phyloP scores from a whole-genome alignment of 2,888 invertebrate species.

The Polymixis lichenea region DNA sequence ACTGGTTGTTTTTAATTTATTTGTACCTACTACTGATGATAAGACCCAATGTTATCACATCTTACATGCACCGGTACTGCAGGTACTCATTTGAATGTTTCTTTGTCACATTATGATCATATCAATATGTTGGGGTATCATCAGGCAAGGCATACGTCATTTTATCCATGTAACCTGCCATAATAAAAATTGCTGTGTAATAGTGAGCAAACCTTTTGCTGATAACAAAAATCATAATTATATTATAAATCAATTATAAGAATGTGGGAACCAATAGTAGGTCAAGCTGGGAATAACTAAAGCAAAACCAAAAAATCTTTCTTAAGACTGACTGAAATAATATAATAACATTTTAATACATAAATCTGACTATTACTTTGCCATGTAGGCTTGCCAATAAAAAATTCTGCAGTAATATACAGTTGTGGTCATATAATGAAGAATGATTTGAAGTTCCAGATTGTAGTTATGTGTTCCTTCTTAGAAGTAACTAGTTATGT shows the following conservation, averaged over 20 bases:
- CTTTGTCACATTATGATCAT: constrained; percentile 10
- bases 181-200: constrained; percentile 21
- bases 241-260: neutral
- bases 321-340: constrained; percentile 1
- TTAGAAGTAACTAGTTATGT: too few relatives aligned
- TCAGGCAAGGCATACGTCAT: constrained; percentile 5
- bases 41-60: constrained; percentile 11
- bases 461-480: too few relatives aligned
- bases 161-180: constrained; percentile 34
- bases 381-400: constrained; percentile 8
- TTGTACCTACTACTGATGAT: constrained; percentile 6
- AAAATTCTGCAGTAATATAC: neutral
- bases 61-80: constrained; percentile 18
- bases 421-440: too few relatives aligned
- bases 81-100: constrained; percentile 41
- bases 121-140: constrained; percentile 16
- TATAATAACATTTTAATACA: constrained; percentile 18
- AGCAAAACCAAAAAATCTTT: neutral
- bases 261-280: neutral
- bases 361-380: neutral
- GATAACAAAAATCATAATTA: constrained; percentile 5
- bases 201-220: constrained; percentile 3
- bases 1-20: constrained; percentile 24
- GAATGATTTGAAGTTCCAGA: too few relatives aligned
- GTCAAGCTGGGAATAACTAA: constrained; percentile 5